Conservation (phyloP, 2,888 invertebrate species). For the Xiphydria camelus region DNA sequence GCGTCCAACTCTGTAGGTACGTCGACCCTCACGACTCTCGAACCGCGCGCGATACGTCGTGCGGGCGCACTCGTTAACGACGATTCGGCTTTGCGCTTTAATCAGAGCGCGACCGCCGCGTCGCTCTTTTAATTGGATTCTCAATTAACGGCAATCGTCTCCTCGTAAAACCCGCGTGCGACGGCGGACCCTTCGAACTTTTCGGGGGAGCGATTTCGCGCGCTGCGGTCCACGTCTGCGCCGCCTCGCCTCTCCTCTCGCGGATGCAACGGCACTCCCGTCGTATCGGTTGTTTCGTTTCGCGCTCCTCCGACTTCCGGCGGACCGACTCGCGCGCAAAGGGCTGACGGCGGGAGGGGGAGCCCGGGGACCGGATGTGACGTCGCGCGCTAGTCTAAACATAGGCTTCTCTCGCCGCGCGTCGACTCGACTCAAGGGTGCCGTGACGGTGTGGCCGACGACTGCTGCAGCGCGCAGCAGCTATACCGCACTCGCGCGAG, state of each 20-base stretch:
- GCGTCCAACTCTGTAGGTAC: too few relatives aligned
- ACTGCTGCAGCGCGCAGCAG: too few relatives aligned
- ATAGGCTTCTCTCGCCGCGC: slow-evolving; percentile 34
- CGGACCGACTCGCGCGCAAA: slow-evolving; percentile 15
- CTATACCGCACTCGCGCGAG: too few relatives aligned
- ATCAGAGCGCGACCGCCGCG: slow-evolving; percentile 39
- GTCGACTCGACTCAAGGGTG: slow-evolving; percentile 30
- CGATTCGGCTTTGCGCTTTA: slow-evolving; percentile 33
- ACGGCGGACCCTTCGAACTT: too few relatives aligned
- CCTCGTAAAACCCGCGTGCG: too few relatives aligned
- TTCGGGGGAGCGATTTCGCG: too few relatives aligned
- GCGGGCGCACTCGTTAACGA: slow-evolving; percentile 44
- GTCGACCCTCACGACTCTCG: too few relatives aligned
- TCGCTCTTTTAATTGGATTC: slow-evolving; percentile 41
- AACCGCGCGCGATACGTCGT: slow-evolving; percentile 19
- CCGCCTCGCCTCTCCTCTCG: too few relatives aligned
- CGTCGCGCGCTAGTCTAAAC: slow-evolving; percentile 47
- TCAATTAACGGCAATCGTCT: slow-evolving; percentile 29
- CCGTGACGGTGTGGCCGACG: too few relatives aligned
- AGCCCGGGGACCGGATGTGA: slow-evolving; percentile 49
- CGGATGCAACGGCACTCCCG: too few relatives aligned
- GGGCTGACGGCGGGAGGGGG: slow-evolving; percentile 29
- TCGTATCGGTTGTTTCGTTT: too few relatives aligned
- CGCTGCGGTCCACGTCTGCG: too few relatives aligned
- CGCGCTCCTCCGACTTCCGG: background rate